Evolutionary conservation across 2,113 vertebrate genomes (phyloP), one percentile per base, ranked within the genome.

Genomic region (Rana temporaria): DNA sequence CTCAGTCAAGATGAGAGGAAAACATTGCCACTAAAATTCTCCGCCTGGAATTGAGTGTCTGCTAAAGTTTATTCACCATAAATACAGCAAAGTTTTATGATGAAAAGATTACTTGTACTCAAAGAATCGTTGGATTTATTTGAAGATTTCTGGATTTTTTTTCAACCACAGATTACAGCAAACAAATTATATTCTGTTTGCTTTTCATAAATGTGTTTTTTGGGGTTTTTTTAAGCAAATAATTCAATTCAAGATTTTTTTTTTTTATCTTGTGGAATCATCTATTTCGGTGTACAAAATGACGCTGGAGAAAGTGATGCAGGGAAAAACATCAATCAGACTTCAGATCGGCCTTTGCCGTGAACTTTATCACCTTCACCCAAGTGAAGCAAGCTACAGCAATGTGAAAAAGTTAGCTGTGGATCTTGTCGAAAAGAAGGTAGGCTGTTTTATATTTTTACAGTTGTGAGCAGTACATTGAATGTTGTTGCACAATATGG

Each of bases 371-470:
- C 53, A 62, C n/a, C 66, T 80, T 8, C 78, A 70, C 9, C 78
- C 66, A 26, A 70, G 66, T 30, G 78, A 80, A 8, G 32, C 34
- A 17, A 70, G 38, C 34, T 80, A 17, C 52, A 60, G 9, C 17
- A 70, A 34, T 17, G 32, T 80, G 9, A 80, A 80, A 17, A 80
- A 38, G 17, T 30, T 80, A 38, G 78, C 78, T n/a, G 16, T 80
- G 55, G 78, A 80, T 15, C 78, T 80, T 48, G 78, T 80, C 17
- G 78, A 80, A 52, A 80, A 80, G 32, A 69, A 80, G 78, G 78
- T 80, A 20, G 34, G 78, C n/a, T 22, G 18, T 26, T 11, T 66
- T 65, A 19, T 19, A 4, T 72, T 55, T 9, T 9, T 9, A 24
- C 17, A 34, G 7, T 2, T 38, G 18, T 67, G 12, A 67, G 42